Evolutionary conservation across 2,113 vertebrate genomes (phyloP).

Genomic region (Myrmecophaga tridactyla): DNA sequence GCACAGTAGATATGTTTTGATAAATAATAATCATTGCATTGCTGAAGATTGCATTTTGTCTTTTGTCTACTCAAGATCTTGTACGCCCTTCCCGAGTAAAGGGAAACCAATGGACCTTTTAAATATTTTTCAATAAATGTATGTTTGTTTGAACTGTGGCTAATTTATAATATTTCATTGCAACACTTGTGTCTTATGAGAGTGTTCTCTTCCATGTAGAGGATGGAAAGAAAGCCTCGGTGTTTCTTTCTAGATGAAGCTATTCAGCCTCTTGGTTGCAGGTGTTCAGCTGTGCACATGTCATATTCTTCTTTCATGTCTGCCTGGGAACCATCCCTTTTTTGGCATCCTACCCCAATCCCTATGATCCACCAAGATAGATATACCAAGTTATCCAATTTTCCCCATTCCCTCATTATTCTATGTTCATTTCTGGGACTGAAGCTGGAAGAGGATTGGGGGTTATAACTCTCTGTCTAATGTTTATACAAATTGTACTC

Average conservation of each 20-base stretch:
- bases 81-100: not conserved
- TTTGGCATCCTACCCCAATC: not conserved
- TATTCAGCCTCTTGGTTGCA: not conserved
- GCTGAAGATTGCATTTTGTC: not conserved
- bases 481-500: conserved; percentile 26
- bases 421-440: not conserved
- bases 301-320: not conserved
- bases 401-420: not conserved
- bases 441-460: not conserved
- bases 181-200: not conserved
- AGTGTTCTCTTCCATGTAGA: not conserved
- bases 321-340: not conserved
- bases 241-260: not conserved
- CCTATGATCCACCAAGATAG: not conserved
- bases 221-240: not conserved
- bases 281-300: not conserved
- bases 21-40: not conserved
- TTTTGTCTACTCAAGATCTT: not conserved
- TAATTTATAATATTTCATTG: not conserved
- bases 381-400: not conserved
- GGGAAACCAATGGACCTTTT: not conserved
- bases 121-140: conserved; percentile 12
- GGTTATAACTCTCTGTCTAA: conserved; percentile 2
- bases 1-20: not conserved
- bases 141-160: not conserved